Conservation (phyloP, 1,140 invertebrate species). For the Drosophila serrata region DNA sequence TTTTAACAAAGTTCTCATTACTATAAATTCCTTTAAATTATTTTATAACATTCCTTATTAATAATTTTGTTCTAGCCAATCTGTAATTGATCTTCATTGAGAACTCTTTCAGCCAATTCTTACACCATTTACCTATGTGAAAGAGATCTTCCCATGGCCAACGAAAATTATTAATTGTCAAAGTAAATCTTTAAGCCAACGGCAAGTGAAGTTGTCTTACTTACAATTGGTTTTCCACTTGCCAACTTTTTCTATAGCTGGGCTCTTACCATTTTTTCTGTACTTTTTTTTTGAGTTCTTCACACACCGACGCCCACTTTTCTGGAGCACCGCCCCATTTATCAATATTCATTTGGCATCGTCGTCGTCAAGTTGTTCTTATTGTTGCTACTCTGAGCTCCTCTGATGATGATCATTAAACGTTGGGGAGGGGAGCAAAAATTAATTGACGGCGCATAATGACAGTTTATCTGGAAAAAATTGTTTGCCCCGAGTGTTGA, state of each 20-base stretch:
- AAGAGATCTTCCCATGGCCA: constrained; percentile 17
- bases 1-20: no score
- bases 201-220: constrained; percentile 59
- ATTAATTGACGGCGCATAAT: constrained; percentile 84
- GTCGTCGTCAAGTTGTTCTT: constrained; percentile 69
- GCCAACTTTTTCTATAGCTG: constrained; percentile 22
- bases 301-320: constrained; percentile 72
- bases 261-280: neutral
- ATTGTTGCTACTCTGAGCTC: constrained; percentile 45
- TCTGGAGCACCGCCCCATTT: constrained; percentile 79
- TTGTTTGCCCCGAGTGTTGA: constrained; percentile 83
- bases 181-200: constrained; percentile 43
- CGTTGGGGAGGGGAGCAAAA: constrained; percentile 55
- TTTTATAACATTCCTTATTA: neutral
- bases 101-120: neutral
- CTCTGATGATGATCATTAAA: constrained; percentile 79
- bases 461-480: constrained; percentile 84
- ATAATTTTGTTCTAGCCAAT: neutral
- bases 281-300: constrained; percentile 31
- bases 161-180: constrained; percentile 57
- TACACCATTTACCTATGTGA: no score
- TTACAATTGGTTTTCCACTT: constrained; percentile 53
- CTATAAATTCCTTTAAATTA: neutral
- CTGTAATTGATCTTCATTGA: constrained; percentile 5
- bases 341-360: constrained; percentile 84